Conservation (phyloP, 2,113 vertebrate species). For the Circaetus gallicus region DNA sequence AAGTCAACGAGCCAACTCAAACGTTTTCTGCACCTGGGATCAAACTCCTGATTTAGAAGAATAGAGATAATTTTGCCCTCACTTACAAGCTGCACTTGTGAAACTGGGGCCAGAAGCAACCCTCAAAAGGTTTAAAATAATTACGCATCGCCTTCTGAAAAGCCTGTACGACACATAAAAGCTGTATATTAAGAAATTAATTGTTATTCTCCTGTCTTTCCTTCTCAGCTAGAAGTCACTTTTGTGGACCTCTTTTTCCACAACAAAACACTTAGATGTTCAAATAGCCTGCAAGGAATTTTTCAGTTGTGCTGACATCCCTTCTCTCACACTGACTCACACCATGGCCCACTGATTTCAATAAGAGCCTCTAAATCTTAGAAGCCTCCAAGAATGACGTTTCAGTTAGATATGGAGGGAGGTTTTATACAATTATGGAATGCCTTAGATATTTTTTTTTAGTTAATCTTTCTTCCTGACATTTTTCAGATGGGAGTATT, state of each 20-base stretch:
- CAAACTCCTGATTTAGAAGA: background rate
- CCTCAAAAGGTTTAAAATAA: background rate
- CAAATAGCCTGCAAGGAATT: background rate
- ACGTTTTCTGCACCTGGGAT: background rate
- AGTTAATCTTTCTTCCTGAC: background rate
- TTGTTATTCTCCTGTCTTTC: background rate
- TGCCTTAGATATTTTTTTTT: fast-evolving
- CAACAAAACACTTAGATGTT: background rate
- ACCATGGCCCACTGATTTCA: background rate
- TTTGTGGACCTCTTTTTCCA: background rate
- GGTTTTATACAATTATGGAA: background rate
- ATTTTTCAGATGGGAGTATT: background rate
- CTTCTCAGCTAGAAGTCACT: background rate
- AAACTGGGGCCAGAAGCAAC: background rate
- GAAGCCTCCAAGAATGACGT: background rate
- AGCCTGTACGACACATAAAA: background rate
- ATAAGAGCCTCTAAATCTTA: background rate
- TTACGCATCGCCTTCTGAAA: background rate
- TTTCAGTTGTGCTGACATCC: background rate
- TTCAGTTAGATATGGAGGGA: background rate
- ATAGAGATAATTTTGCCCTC: background rate
- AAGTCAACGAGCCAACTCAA: background rate
- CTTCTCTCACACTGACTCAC: background rate
- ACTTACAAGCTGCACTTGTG: background rate
- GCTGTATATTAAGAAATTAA: background rate